Evolutionary conservation across 1,140 invertebrate species (phyloP), one percentile per base, ranked within the genome.

Genomic region (Rhizoglyphus robini): DNA sequence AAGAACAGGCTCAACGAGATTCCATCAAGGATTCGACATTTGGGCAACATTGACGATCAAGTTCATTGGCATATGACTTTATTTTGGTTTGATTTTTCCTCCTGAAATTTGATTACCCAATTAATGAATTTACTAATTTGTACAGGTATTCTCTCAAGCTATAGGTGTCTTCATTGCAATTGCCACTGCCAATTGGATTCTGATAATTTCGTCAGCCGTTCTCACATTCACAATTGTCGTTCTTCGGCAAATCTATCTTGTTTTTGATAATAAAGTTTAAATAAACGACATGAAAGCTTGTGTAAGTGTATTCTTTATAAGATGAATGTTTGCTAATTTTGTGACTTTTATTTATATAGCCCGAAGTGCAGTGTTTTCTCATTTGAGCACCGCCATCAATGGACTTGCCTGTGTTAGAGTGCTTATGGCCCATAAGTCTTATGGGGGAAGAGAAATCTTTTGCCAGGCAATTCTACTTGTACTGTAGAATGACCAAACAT

Each of bases 321-420:
- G n/a, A n/a, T n/a, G n/a, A 62, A 20, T 58, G 31, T n/a, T 1
- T 27, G 23, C 15, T 46, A 23, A 15, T 23, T 46, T 15, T 15
- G 23, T 46, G 23, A 46, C 41, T n/a, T n/a, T n/a, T n/a, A n/a
- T n/a, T 86, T 76, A 13, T 38, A 18, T 2, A 74, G 77, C 74
- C 54, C 72, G 79, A 31, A 79, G 78, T 71, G 89, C 90, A 0
- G 81, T 93, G 0, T 90, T 88, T 71, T 86, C 87, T 5, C 90
- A 95, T 73, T 77, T 96, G 54, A 90, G 86, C 74, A 85, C 90
- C 30, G 86, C 90, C 0, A 76, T 96, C 0, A 87, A 88, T 76
- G 93, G 93, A 4, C 77, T 96, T 30, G 82, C 87, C 0, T 95
- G 91, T n/a, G n/a, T n/a, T n/a, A n/a, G n/a, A n/a, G n/a, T n/a